Evolutionary conservation across 2,888 invertebrate genomes (phyloP), one percentile per base, ranked within the genome.

Genomic region (Sthenelais limicola): DNA sequence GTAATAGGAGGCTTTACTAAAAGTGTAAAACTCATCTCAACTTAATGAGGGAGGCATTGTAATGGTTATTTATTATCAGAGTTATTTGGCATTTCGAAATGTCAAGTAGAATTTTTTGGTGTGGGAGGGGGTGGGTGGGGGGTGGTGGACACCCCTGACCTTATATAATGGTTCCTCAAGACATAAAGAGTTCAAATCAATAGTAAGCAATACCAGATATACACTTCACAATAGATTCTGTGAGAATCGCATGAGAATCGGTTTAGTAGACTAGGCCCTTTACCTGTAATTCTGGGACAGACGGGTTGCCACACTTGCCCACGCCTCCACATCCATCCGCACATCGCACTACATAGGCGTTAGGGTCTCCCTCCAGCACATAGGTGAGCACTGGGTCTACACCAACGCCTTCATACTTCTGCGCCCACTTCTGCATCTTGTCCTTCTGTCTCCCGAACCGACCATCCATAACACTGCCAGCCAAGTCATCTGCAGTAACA

Each of bases 401-500:
- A 12, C 75, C 77, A 47, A 52, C 56, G 21, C 72, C 68, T 0
- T n/a, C 49, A 48, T 77, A 81, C 66, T 74, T 72, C 9, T 73
- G 52, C 58, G 77, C 77, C 80, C 78, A 80, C 0, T 58, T 72
- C 52, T 73, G 62, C 81, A 82, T 82, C 58, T 78, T 79, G 32
- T 77, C 76, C 0, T 80, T 78, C 69, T 81, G 82, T 0, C 76
- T 75, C 79, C 78, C 80, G 74, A 80, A 80, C 33, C 80, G 73
- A 0, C 81, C 80, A 58, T 82, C 82, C 48, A 78, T 78, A 52
- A 82, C 62, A 28, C 78, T 81, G 26, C 72, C 49, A 0, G 81
- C 79, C 56, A 82, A 62, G 68, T 82, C 82, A 78, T 81, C 82
- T 82, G 73, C n/a, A n/a, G n/a, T n/a, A n/a, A n/a, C n/a, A n/a